Evolutionary conservation across 2,113 vertebrate species (phyloP).

Genomic region (Setophaga kirtlandii): DNA sequence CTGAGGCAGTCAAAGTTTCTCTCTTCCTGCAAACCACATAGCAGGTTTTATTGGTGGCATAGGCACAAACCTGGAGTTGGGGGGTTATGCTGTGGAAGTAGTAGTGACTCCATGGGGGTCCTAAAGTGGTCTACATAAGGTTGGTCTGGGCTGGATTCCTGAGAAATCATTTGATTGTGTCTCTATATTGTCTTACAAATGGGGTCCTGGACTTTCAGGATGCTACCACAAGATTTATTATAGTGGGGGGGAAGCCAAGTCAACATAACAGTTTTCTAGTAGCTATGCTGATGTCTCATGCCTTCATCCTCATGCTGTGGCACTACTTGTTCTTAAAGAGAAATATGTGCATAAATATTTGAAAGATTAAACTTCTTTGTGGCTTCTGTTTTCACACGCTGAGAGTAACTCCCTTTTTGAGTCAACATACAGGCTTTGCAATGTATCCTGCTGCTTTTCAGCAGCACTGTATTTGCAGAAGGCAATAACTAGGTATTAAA

Average conservation of each 20-base stretch:
- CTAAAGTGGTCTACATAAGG: background rate
- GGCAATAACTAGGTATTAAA: background rate
- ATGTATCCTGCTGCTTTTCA: background rate
- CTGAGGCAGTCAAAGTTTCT: background rate
- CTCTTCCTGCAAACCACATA: fast-evolving
- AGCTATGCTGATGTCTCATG: background rate
- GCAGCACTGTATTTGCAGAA: background rate
- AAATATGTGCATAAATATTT: background rate
- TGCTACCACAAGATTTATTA: background rate
- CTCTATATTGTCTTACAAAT: background rate
- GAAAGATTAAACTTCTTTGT: background rate
- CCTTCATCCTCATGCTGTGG: background rate
- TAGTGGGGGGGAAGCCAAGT: background rate
- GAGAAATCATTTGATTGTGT: fast-evolving
- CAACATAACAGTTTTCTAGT: background rate
- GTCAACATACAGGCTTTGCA: background rate
- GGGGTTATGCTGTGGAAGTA: background rate
- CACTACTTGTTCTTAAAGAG: background rate
- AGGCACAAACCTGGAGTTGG: fast-evolving
- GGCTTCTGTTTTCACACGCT: background rate
- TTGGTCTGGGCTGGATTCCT: background rate
- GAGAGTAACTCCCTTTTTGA: background rate
- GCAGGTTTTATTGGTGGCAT: background rate
- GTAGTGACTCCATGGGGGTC: fast-evolving
- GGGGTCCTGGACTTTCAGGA: background rate